These are phyloP conservation scores for Propsilocerus akamusi DNA, from an alignment of 1,140 invertebrate genomes.

Conservation along the genomic window DNA sequence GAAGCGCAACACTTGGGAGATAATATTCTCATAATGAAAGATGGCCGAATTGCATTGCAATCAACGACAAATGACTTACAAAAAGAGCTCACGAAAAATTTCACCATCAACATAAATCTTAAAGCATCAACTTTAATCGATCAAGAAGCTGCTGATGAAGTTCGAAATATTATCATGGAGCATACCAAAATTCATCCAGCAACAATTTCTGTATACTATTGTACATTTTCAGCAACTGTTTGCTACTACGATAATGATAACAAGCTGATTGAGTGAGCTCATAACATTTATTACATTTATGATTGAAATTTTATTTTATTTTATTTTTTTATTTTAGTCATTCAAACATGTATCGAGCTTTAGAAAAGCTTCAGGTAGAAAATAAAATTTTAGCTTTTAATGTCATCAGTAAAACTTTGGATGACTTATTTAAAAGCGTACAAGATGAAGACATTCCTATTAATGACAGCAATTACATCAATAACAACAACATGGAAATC, in stretches of 20 bases:
- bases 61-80: background rate
- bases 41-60: slow-evolving; percentile 16
- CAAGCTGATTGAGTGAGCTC: background rate
- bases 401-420: background rate
- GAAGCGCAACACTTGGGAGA: slow-evolving; percentile 47
- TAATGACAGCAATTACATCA: background rate
- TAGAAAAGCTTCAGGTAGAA: background rate
- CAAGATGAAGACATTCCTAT: background rate
- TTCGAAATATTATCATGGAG: background rate
- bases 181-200: background rate
- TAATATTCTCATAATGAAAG: slow-evolving; percentile 40
- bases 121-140: background rate
- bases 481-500: background rate
- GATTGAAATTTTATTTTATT: background rate
- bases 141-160: background rate
- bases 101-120: background rate
- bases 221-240: background rate
- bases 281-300: background rate
- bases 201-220: background rate
- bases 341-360: background rate
- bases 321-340: background rate
- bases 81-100: background rate
- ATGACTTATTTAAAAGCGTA: background rate
- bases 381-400: background rate
- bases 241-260: background rate